Base-by-base conservation (phyloP, 2,113 vertebrate genomes). In the Anguilla japonica region DNA sequence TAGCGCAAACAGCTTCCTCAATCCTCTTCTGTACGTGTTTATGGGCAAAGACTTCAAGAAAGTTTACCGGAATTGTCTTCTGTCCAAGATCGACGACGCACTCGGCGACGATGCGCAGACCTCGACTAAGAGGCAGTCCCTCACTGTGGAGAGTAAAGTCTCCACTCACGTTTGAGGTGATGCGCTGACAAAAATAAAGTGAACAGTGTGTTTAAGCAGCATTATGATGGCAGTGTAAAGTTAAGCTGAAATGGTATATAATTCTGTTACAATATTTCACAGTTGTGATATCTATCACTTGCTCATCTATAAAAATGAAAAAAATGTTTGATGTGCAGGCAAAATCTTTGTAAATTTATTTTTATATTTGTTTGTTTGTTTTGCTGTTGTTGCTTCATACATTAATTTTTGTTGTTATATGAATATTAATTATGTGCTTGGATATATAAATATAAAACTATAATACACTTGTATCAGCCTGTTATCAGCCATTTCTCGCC, bases 21-120 rank as follows among this genome's bases (percentile, higher is more conserved):
- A 99, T 91, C 98, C 98, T 0, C 93, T 99, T 22, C 91, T 99
- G 60, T 99, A 99, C 0, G 97, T 98, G 79, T 98, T 99, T 94
- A 97, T 98, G 97, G 98, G 98, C 2, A 97, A 97, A 20, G 97
- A 99, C 91, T 98, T 99, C 87, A 98, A 95, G 92, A 92, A 87
- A 82, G 95, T 88, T 78, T 95, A 92, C 40, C 93, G 63, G 88
- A 93, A 15, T 63, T 92, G 93, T 7, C 5, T 96, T 84, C 81
- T 95, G 26, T 94, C 93, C n/a, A 95, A 94, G 88, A 95, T 96
- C 88, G 94, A 94, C 89, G 95, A 92, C 0, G 95, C 95, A 0
- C 92, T 97, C 79, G 91, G 75, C 2, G 96, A 96, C 0, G 95
- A 96, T 1, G 89, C 85, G 5, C 93, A 89, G 78, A 96, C 93